Evolutionary conservation across 2,113 vertebrate genomes (phyloP).

Genomic region (Calcarius ornatus): DNA sequence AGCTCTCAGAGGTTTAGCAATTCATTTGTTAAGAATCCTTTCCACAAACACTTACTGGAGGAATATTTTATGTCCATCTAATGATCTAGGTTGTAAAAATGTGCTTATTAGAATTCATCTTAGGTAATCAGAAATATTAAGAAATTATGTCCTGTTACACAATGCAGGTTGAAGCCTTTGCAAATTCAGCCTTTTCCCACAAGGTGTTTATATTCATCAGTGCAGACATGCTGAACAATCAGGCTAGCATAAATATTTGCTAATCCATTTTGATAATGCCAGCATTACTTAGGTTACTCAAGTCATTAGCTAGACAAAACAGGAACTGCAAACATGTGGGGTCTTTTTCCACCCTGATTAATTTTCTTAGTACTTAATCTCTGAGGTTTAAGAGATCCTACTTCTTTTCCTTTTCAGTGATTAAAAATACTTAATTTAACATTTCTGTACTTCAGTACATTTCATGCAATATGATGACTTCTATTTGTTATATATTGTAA

Average conservation of each 20-base stretch:
- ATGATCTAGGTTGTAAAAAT: constrained; percentile 6
- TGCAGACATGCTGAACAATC: neutral
- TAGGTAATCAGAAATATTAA: neutral
- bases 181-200: constrained; percentile 12
- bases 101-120: neutral
- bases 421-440: neutral
- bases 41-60: neutral
- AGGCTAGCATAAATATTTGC: neutral
- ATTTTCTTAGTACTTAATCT: constrained; percentile 32
- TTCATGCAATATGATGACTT: neutral
- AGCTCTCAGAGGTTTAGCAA: neutral
- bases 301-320: constrained; percentile 26
- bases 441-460: neutral
- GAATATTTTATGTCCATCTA: constrained; percentile 8
- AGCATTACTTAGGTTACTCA: constrained; percentile 19
- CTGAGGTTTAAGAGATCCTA: neutral
- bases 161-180: neutral
- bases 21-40: constrained; percentile 9
- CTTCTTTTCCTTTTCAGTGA: neutral
- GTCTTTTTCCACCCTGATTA: neutral
- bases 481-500: neutral
- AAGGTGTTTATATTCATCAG: neutral
- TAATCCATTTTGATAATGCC: constrained; percentile 24
- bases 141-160: neutral
- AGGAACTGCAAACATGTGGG: neutral